Base-by-base conservation (phyloP, 2,113 vertebrate genomes). In the Trematomus loennbergii region DNA sequence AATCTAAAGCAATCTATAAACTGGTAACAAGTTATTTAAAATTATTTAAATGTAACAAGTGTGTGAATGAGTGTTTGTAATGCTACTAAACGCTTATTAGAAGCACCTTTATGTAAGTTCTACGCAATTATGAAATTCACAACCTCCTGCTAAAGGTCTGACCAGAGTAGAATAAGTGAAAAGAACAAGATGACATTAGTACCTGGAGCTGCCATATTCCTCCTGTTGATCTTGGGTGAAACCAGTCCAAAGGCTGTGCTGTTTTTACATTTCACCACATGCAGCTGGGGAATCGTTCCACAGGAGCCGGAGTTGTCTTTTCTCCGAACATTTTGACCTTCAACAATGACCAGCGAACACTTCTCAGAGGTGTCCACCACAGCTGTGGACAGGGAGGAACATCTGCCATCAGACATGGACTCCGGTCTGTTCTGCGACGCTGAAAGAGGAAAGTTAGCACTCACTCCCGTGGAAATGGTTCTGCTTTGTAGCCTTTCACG, bases 141-240 rank as follows among this genome's bases (percentile, higher is more conserved):
- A 36, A 62, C 55, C 13, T 20, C 49, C 29, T 3, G 3, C 17
- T 67, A 12, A 58, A 70, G 59, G 58, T 11, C 36, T 54, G 36
- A 79, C 53, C 20, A 20, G 2, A 69, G 43, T 5, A 72, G 13
- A 69, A 40, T 7, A 61, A 1, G 16, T 49, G 12, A n/a, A 1
- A 5, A 55, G 18, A 52, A 17, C n/a, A 17, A 22, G 57, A 12
- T 36, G 33, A 29, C 13, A 40, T 67, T 16, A 70, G 81, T 94
- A 99, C 97, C 98, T 97, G 95, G 95, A 55, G 86, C 81, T 0
- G 36, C 13, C 13, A 87, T 49, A 84, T 87, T 96, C 78, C 90
- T 92, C 88, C 91, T 92, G 89, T 72, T 91, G 86, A 94, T 83
- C 82, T 96, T 95, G n/a, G 97, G 96, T 0, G 96, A 98, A 79